These are phyloP conservation scores for Gallinago media DNA, from an alignment of 2,113 vertebrate genomes.

Conservation along the genomic window DNA sequence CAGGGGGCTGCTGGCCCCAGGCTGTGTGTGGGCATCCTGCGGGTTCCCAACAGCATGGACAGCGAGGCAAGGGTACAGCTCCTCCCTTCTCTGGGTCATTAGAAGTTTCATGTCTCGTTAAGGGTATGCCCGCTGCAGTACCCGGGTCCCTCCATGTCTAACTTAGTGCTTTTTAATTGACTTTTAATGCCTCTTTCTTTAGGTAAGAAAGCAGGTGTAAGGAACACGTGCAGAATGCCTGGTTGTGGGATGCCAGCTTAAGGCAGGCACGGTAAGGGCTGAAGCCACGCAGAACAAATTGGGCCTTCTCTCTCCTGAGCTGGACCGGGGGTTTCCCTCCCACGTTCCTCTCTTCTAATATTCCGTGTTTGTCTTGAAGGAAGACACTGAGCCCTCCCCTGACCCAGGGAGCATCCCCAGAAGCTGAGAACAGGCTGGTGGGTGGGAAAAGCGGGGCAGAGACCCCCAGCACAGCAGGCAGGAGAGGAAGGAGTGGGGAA, in stretches of 20 bases:
- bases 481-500: neutral
- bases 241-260: neutral
- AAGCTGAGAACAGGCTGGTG: neutral
- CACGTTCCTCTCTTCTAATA: neutral
- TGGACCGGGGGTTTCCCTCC: neutral
- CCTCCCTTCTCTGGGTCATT: neutral
- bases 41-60: too few relatives aligned
- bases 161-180: neutral
- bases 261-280: neutral
- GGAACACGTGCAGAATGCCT: neutral
- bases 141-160: neutral
- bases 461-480: accelerated
- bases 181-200: neutral
- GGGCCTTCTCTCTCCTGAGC: neutral
- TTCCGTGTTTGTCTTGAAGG: neutral
- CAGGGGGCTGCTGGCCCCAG: neutral
- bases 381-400: neutral
- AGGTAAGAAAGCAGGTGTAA: neutral
- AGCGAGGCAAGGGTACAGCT: too few relatives aligned
- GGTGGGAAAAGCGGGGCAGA: neutral
- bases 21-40: too few relatives aligned
- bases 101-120: neutral
- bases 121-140: neutral
- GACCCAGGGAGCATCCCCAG: neutral
- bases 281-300: neutral